These are phyloP conservation scores for Rhinichthys osculus DNA, from an alignment of 2,797 vertebrate genomes.

Conservation along the genomic window DNA sequence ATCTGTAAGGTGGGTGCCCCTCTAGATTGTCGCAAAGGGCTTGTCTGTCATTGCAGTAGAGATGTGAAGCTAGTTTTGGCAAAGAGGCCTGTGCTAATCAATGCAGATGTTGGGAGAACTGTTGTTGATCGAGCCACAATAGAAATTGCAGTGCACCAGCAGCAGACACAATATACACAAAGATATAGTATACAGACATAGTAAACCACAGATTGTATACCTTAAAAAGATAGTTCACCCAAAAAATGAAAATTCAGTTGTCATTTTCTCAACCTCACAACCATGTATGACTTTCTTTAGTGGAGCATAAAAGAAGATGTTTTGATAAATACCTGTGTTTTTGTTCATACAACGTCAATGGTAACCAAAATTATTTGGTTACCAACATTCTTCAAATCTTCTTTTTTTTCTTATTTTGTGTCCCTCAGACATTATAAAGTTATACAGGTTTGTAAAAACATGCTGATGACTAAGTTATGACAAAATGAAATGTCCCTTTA, in stretches of 20 bases:
- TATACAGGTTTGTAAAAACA: background rate
- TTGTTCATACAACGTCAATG: background rate
- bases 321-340: background rate
- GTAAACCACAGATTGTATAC: background rate
- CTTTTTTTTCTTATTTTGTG: background rate
- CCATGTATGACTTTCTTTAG: background rate
- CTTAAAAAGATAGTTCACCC: background rate
- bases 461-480: too few species aligned
- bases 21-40: constrained; percentile 4
- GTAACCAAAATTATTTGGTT: background rate
- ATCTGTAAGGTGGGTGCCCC: constrained; percentile 90
- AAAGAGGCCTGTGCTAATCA: constrained; percentile 15
- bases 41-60: constrained; percentile 38
- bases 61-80: constrained; percentile 21
- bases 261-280: background rate
- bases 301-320: background rate
- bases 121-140: constrained; percentile 15
- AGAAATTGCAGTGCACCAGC: constrained; percentile 25
- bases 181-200: background rate
- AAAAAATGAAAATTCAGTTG: background rate
- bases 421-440: background rate
- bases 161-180: background rate
- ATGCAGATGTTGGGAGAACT: constrained; percentile 15
- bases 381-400: background rate
- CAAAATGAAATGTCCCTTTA: background rate